These are phyloP conservation scores for Cyprinodon variegatus DNA, from an alignment of 2,113 vertebrate species.

Conservation along the genomic window DNA sequence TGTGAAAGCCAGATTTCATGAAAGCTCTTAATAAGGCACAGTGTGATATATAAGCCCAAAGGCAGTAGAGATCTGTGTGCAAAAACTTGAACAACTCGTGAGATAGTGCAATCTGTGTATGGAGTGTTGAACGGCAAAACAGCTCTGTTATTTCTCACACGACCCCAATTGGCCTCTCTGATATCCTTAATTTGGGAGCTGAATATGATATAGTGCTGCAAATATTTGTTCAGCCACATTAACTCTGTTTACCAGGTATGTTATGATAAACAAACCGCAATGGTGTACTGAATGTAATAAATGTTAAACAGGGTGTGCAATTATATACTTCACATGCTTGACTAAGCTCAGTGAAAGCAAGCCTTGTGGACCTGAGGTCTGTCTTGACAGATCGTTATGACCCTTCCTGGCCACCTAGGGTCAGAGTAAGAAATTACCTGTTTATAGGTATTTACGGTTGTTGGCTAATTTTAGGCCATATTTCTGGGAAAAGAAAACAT, in stretches of 20 bases:
- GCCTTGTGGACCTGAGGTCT: conserved; percentile 65
- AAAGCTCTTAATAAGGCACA: conserved; percentile 78
- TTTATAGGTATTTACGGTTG: conserved; percentile 62
- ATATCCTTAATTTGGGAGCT: conserved; percentile 76
- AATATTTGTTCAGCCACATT: conserved; percentile 79
- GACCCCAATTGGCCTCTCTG: conserved; percentile 78
- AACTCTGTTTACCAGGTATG: conserved; percentile 74
- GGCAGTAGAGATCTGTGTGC: conserved; percentile 71
- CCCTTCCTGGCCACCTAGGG: conserved; percentile 66
- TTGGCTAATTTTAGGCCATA: conserved; percentile 29
- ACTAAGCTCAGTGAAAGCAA: conserved; percentile 66
- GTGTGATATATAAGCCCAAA: conserved; percentile 71
- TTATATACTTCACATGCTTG: conserved; percentile 76
- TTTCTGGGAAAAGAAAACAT: conserved; percentile 42
- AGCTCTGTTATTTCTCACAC: conserved; percentile 72
- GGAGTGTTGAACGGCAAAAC: conserved; percentile 64
- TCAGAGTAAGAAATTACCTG: conserved; percentile 61
- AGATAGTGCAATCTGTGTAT: conserved; percentile 72
- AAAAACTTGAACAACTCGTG: conserved; percentile 69
- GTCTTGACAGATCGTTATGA: conserved; percentile 77
- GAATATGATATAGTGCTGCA: conserved; percentile 79
- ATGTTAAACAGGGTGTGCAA: conserved; percentile 79
- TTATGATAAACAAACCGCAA: conserved; percentile 80
- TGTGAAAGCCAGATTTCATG: conserved; percentile 77
- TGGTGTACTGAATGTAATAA: conserved; percentile 76